Evolutionary conservation across 2,888 invertebrate genomes (phyloP).

Genomic region (Harmothoe impar): DNA sequence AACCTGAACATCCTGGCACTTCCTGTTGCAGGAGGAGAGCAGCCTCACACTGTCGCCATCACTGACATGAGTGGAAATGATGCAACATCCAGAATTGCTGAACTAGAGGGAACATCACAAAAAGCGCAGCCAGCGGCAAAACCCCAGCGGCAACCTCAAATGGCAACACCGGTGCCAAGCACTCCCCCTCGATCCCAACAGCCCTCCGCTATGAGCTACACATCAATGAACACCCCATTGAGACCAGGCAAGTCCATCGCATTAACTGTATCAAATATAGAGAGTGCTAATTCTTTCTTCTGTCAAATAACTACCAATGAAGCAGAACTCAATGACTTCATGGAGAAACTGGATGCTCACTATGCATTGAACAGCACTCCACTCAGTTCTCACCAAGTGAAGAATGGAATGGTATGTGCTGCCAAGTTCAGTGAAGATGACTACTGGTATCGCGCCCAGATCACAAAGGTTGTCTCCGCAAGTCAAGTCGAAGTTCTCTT

Average conservation of each 20-base stretch:
- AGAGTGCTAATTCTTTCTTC: constrained; percentile 71
- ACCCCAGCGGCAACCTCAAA: neutral
- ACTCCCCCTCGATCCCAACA: neutral
- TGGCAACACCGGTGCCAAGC: neutral
- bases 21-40: neutral
- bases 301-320: constrained; percentile 71
- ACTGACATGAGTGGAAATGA: neutral
- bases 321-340: constrained; percentile 69
- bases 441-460: constrained; percentile 78
- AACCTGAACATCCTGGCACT: neutral
- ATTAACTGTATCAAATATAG: constrained; percentile 62
- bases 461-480: constrained; percentile 68
- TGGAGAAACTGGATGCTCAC: constrained; percentile 68
- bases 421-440: constrained; percentile 76
- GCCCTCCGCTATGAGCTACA: neutral
- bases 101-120: constrained; percentile 11
- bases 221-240: neutral
- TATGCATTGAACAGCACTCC: constrained; percentile 57
- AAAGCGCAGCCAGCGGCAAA: neutral
- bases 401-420: constrained; percentile 65
- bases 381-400: constrained; percentile 9
- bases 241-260: neutral
- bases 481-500: constrained; percentile 77
- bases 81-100: neutral
- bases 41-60: neutral